Evolutionary conservation across 2,888 invertebrate genomes (phyloP).

Genomic region (Synergus laeviventris): DNA sequence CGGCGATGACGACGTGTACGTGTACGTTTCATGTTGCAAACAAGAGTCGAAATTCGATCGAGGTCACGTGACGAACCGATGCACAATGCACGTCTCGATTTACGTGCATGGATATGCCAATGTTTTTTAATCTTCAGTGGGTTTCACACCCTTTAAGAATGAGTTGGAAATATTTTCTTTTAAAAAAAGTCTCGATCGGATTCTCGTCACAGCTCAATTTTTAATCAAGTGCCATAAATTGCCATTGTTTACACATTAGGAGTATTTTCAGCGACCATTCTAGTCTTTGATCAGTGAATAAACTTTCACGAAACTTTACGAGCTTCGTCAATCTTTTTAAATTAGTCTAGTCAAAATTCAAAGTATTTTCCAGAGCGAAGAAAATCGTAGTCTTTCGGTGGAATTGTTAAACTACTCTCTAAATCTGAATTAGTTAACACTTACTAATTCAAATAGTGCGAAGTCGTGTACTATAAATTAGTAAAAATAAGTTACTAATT

Average conservation of each 20-base stretch:
- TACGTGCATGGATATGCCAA: background rate
- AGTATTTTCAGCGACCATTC: conserved; percentile 43
- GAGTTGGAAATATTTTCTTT: background rate
- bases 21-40: conserved; percentile 21
- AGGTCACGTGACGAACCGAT: conserved; percentile 7
- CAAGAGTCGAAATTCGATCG: conserved; percentile 39
- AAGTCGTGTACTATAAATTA: too few species aligned
- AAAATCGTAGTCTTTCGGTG: background rate
- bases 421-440: too few species aligned
- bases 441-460: too few species aligned
- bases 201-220: conserved; percentile 20
- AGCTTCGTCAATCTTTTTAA: background rate
- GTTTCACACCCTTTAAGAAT: background rate
- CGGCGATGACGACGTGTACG: too few species aligned
- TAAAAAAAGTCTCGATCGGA: background rate
- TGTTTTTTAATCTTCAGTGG: background rate
- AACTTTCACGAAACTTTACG: background rate
- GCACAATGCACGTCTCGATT: conserved; percentile 28
- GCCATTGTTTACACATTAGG: conserved; percentile 56
- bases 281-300: conserved; percentile 50
- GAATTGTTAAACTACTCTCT: too few species aligned
- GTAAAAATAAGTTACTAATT: too few species aligned
- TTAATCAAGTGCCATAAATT: conserved; percentile 67
- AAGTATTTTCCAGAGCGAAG: background rate
- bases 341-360: conserved; percentile 55